phyloP scores from a whole-genome alignment of 1,140 invertebrate species.

The Drosophila grimshawi region DNA sequence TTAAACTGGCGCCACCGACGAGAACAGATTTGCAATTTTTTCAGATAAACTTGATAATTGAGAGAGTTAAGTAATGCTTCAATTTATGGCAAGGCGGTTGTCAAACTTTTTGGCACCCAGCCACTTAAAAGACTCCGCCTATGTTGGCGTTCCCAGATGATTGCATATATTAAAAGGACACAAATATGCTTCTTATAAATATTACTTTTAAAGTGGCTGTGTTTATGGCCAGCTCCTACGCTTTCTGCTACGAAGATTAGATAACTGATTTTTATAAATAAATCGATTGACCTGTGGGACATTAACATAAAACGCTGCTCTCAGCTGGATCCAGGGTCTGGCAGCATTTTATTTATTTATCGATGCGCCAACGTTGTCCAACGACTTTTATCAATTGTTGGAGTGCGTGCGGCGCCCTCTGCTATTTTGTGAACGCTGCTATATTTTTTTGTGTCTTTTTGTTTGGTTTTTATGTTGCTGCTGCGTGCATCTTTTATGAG shows the following conservation, averaged over 20 bases:
- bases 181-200: neutral
- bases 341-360: constrained; percentile 72
- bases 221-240: neutral
- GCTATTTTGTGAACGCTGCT: constrained; percentile 30
- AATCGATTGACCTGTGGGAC: constrained; percentile 60
- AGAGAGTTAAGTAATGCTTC: constrained; percentile 67
- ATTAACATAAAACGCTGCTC: constrained; percentile 67
- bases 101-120: constrained; percentile 41
- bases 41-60: constrained; percentile 63
- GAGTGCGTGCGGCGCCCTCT: constrained; percentile 19
- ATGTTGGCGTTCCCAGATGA: constrained; percentile 6
- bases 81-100: constrained; percentile 67
- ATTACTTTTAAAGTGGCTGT: neutral
- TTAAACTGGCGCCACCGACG: constrained; percentile 34
- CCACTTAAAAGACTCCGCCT: constrained; percentile 56
- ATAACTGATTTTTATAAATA: constrained; percentile 53
- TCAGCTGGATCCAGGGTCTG: constrained; percentile 38
- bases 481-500: constrained; percentile 80
- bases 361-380: constrained; percentile 65
- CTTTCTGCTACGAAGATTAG: neutral
- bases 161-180: constrained; percentile 51
- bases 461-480: constrained; percentile 67
- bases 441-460: constrained; percentile 10
- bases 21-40: constrained; percentile 49
- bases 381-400: constrained; percentile 63